These are phyloP conservation scores for Pyralis farinalis DNA, from an alignment of 2,888 invertebrate species.

Conservation along the genomic window DNA sequence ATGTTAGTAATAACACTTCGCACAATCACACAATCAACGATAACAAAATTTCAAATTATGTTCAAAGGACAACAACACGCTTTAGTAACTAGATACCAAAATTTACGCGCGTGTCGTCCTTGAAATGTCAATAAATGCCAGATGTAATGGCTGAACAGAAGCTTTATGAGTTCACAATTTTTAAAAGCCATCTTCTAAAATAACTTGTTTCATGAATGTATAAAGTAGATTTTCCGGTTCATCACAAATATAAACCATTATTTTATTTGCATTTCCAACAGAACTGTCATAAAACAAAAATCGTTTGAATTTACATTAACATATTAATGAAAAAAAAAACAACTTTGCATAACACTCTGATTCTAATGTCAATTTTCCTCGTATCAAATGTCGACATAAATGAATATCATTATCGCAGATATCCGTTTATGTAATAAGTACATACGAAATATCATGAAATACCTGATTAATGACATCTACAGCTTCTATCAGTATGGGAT, in stretches of 20 bases:
- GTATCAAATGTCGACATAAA: not conserved
- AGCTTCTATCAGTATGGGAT: too few relatives aligned
- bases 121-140: too few relatives aligned
- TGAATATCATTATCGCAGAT: not conserved
- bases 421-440: not conserved
- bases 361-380: not conserved
- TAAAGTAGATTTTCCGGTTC: not conserved
- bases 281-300: not conserved
- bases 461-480: too few relatives aligned
- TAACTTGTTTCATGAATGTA: not conserved
- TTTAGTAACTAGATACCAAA: too few relatives aligned
- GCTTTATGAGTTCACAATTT: not conserved
- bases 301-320: not conserved
- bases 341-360: not conserved
- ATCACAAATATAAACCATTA: not conserved
- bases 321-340: not conserved
- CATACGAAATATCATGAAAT: too few relatives aligned
- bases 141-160: too few relatives aligned
- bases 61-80: too few relatives aligned
- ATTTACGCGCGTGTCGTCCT: too few relatives aligned
- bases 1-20: too few relatives aligned
- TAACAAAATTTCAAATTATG: too few relatives aligned
- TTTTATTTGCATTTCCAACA: constrained; percentile 3
- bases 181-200: not conserved
- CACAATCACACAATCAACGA: too few relatives aligned